Percentiles rank a stretch among this genome's conserved stretches.
Conservation (phyloP, 2,113 vertebrate genomes). For the Protobothrops mucrosquamatus region DNA sequence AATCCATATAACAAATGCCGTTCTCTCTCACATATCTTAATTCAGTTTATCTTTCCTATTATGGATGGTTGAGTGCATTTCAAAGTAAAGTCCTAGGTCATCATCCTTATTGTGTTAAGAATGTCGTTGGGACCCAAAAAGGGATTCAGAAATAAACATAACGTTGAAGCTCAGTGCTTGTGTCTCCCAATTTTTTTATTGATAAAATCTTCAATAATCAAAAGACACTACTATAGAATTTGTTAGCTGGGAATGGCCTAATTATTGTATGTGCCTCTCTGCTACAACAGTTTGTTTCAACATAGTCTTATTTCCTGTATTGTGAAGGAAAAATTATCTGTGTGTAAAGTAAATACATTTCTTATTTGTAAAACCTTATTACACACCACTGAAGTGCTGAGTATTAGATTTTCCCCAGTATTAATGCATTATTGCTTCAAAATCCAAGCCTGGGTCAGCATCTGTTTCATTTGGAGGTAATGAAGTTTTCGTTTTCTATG, state of each 20-base stretch:
- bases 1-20: not conserved
- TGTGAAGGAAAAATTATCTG: slow-evolving; percentile 29
- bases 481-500: slow-evolving; percentile 46
- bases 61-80: not conserved
- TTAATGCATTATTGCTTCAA: slow-evolving; percentile 17
- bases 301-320: slow-evolving; percentile 20
- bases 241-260: not conserved
- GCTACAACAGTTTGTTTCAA: not conserved
- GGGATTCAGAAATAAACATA: not conserved
- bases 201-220: not conserved
- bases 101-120: not conserved
- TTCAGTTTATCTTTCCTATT: not conserved
- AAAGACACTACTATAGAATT: not conserved
- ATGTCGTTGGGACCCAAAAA: not conserved
- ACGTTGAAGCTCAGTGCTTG: not conserved
- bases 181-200: not conserved
- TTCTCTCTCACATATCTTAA: not conserved
- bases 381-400: slow-evolving; percentile 13
- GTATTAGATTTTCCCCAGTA: slow-evolving; percentile 25
- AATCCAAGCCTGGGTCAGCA: slow-evolving; percentile 27
- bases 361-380: slow-evolving; percentile 1
- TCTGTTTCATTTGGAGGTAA: slow-evolving; percentile 61
- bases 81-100: not conserved
- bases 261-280: not conserved
- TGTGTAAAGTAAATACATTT: slow-evolving; percentile 1